Evolutionary conservation across 2,113 vertebrate genomes (phyloP), one percentile per base, ranked within the genome.

Genomic region (Equus quagga): DNA sequence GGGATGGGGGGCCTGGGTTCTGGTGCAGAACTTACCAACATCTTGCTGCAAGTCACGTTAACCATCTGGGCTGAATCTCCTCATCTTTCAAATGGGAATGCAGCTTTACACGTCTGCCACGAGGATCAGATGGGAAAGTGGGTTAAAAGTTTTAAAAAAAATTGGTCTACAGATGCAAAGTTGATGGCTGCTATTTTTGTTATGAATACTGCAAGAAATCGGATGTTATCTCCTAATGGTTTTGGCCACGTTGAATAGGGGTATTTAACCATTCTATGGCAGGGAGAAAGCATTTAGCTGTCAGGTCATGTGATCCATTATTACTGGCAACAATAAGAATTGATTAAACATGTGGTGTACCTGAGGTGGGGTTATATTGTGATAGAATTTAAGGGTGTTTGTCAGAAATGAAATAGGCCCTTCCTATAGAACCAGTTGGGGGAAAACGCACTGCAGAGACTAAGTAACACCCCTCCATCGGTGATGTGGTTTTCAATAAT

Each of bases 401-500:
- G 56, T 73, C 62, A 76, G 51, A 18, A 26, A 3, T 64, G 62
- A 65, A 80, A 33, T 31, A 96, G 41, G 18, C n/a, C 36, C 6
- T 85, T 83, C 46, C 36, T 83, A 4, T 24, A 82, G 69, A 75
- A 24, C 12, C 33, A 85, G 33, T 18, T 69, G 19, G 64, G 36
- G 4, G 80, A 46, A 65, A 69, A 36, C 2, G 33, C 88, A 54
- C 0, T 87, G 31, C 51, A 92, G 83, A 93, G 44, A 97, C 62
- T 96, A 97, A 98, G 46, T 89, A 92, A 94, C 78, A 75, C 80
- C 70, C 93, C 93, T 97, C 95, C 72, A 89, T 91, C 44, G 31
- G 97, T 78, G 98, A 96, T 96, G 89, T 97, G 96, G 97, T 84
- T 98, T 98, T 98, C 98, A 98, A 98, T 98, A 98, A 98, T 95